Evolutionary conservation across 2,888 invertebrate genomes (phyloP), one percentile per base, ranked within the genome.

Genomic region (Protodeltote pygarga): DNA sequence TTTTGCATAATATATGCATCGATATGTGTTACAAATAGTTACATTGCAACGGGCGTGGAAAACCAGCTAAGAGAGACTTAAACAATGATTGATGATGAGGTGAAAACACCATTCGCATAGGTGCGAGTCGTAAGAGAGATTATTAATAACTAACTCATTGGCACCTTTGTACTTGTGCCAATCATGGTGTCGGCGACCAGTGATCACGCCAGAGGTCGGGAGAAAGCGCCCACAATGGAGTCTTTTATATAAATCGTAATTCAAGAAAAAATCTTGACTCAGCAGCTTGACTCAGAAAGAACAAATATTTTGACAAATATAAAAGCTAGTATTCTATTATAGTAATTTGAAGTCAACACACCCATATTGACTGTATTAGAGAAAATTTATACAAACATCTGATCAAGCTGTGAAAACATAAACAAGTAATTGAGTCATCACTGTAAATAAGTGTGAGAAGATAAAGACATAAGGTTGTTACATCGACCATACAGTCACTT

Each of bases 141-240:
- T 73, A 83, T 79, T 77, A 81, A 73, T 78, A 79, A 74, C 71
- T 70, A 49, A 60, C 42, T 51, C 68, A 67, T 66, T 67, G 61
- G 59, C 58, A 62, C 65, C 44, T 69, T 54, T 60, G 63, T 64
- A 67, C 65, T 61, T 61, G 46, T 75, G 76, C 77, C 78, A 79
- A 82, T 83, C 80, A 78, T 64, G 59, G 40, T 32, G 46, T 53
- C 47, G 37, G 60, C 41, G 45, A 45, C 57, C 50, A 63, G 41
- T 57, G 60, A 54, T 61, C 57, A 49, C 35, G 5, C 41, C 67
- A 66, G 63, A 65, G 76, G 74, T 72, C 71, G 50, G 53, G 80
- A 74, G 84, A 84, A 84, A 84, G 83, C 72, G 59, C 28, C 51
- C 45, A 65, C 47, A 40, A 50, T 48, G 37, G 11, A 16, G 32